phyloP scores from a whole-genome alignment of 2,888 invertebrate genomes.

The Thera obeliscata region DNA sequence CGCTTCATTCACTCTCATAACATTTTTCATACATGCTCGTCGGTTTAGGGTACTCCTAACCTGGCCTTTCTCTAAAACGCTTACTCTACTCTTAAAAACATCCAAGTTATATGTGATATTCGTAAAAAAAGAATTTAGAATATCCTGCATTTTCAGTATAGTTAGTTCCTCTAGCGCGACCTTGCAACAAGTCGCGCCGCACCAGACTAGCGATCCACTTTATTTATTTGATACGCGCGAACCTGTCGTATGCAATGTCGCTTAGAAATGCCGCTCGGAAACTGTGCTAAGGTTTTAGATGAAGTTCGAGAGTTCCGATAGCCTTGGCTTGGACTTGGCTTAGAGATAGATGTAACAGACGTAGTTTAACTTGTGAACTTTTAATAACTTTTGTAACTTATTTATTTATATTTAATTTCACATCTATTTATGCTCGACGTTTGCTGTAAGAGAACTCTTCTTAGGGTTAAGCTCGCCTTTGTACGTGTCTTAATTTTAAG shows the following conservation, averaged over 20 bases:
- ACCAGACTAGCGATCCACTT: slow-evolving; percentile 54
- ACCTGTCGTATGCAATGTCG: slow-evolving; percentile 34
- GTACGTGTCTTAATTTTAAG: too few relatives aligned
- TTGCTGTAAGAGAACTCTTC: too few relatives aligned
- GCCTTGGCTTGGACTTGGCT: background rate
- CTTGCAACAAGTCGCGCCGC: slow-evolving; percentile 49
- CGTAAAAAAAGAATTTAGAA: background rate
- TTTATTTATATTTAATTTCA: too few relatives aligned
- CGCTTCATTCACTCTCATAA: too few relatives aligned
- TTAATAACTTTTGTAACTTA: too few relatives aligned
- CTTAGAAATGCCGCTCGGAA: slow-evolving; percentile 24
- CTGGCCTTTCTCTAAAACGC: too few relatives aligned
- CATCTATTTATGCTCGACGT: too few relatives aligned
- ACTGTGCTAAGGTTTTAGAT: slow-evolving; percentile 34
- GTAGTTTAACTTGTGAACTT: background rate
- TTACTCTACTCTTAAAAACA: too few relatives aligned
- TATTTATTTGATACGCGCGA: slow-evolving; percentile 53
- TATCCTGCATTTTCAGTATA: slow-evolving; percentile 25
- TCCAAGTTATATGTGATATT: background rate
- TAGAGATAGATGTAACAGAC: background rate
- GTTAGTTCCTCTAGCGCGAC: slow-evolving; percentile 51
- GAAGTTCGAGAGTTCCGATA: slow-evolving; percentile 17
- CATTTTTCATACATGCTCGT: too few relatives aligned
- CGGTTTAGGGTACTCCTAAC: too few relatives aligned
- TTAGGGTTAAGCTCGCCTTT: too few relatives aligned